phyloP scores from a whole-genome alignment of 2,888 invertebrate genomes.

The Erebia aethiops region DNA sequence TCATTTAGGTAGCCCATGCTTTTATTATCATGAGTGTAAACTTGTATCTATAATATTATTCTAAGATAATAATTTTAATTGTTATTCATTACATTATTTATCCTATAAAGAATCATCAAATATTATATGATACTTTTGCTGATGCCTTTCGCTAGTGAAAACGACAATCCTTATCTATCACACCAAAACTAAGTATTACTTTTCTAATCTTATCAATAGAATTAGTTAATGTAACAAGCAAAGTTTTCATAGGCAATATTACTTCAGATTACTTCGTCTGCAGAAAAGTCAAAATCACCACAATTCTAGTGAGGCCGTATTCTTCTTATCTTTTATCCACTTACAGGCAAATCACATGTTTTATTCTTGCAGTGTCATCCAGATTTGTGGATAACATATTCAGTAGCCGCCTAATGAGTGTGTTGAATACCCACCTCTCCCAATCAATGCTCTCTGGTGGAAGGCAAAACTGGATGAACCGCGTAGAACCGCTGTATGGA shows the following conservation, averaged over 20 bases:
- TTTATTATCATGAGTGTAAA: too few species aligned
- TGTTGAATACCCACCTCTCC: not conserved
- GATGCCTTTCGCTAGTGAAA: not conserved
- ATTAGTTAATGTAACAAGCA: conserved; percentile 2
- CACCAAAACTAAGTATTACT: not conserved
- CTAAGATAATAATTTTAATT: too few species aligned
- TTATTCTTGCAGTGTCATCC: conserved; percentile 14
- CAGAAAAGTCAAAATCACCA: conserved; percentile 17
- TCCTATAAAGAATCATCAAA: too few species aligned
- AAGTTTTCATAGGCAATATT: conserved; percentile 7
- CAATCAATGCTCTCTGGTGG: too few species aligned
- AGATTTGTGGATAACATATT: conserved; percentile 23
- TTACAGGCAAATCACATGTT: conserved; percentile 21
- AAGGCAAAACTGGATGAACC: too few species aligned
- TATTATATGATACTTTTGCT: not conserved
- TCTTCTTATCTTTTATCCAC: conserved; percentile 18
- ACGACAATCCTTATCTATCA: not conserved
- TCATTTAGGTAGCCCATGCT: too few species aligned
- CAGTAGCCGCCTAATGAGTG: conserved; percentile 7
- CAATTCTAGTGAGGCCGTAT: conserved; percentile 6
- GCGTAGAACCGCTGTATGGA: too few species aligned
- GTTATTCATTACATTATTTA: too few species aligned
- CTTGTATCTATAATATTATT: too few species aligned
- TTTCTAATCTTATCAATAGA: not conserved
- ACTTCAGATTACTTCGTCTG: conserved; percentile 13